These are phyloP conservation scores for Corythornis madagascariensis DNA, from an alignment of 2,113 vertebrate species.

Conservation along the genomic window DNA sequence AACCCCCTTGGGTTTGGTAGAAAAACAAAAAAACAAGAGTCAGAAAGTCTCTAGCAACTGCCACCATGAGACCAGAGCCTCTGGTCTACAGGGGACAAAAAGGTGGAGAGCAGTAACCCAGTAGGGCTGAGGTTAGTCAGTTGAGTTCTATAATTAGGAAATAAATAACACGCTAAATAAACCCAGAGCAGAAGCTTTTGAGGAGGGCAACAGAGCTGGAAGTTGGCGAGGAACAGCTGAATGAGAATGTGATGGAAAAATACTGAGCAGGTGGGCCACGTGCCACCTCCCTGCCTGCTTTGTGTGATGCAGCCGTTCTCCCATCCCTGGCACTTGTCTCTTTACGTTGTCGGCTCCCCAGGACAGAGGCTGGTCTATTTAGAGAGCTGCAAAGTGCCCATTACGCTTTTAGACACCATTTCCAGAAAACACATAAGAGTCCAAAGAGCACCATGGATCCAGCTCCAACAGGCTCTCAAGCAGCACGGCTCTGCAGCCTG, in stretches of 20 bases:
- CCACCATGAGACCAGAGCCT: not conserved
- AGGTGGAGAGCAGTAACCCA: not conserved
- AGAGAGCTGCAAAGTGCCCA: constrained; percentile 49
- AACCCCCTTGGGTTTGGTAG: not conserved
- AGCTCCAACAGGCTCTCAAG: not conserved
- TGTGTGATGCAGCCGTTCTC: not conserved
- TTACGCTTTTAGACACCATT: constrained; percentile 44
- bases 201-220: constrained; percentile 27
- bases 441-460: not conserved
- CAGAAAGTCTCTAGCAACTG: not conserved
- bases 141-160: constrained; percentile 62
- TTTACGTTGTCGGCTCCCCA: not conserved
- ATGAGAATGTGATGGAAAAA: constrained; percentile 60
- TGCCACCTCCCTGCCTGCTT: constrained; percentile 39
- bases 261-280: constrained; percentile 66
- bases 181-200: constrained; percentile 27
- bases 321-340: constrained; percentile 11
- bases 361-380: constrained; percentile 49
- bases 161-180: constrained; percentile 51
- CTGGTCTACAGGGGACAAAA: not conserved
- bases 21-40: not conserved
- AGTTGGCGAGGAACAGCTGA: constrained; percentile 44
- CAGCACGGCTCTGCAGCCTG: not conserved
- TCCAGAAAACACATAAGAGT: constrained; percentile 9
- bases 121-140: constrained; percentile 44